phyloP scores from a whole-genome alignment of 2,888 invertebrate genomes.

The Limnephilus marmoratus region DNA sequence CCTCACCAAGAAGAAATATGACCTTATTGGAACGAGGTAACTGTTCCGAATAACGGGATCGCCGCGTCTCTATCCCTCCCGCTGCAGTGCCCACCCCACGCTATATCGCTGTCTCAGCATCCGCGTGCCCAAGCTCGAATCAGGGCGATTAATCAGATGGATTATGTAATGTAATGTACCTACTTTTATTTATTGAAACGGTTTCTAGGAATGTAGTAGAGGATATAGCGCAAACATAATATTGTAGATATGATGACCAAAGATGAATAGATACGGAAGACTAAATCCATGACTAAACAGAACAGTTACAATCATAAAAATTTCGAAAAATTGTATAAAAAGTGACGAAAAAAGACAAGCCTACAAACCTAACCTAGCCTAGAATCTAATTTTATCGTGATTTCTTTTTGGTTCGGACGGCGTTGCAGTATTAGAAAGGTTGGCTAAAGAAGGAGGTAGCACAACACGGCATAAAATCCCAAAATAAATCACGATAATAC shows the following conservation, averaged over 20 bases:
- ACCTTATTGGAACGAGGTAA: slow-evolving; percentile 62
- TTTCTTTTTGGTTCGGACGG: no score
- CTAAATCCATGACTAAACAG: no score
- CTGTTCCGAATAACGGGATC: slow-evolving; percentile 62
- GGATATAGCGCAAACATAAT: not conserved
- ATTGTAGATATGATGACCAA: not conserved
- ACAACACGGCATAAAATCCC: no score
- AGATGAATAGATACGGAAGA: not conserved
- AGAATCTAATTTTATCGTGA: no score
- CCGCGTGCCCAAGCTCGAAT: slow-evolving; percentile 50
- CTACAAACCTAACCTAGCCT: no score
- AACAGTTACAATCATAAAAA: no score
- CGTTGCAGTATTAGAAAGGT: no score
- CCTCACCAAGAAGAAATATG: slow-evolving; percentile 31
- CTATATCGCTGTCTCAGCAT: slow-evolving; percentile 27
- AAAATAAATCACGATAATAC: no score
- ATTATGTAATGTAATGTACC: not conserved
- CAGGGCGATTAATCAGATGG: slow-evolving; percentile 41
- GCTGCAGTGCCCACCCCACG: not conserved
- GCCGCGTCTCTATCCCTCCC: slow-evolving; percentile 44
- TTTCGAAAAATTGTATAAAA: no score
- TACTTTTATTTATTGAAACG: not conserved
- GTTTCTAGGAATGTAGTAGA: not conserved
- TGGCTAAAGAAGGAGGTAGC: no score
- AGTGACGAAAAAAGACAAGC: no score